Conservation (phyloP, 2,113 vertebrate genomes). For the Anhinga anhinga region DNA sequence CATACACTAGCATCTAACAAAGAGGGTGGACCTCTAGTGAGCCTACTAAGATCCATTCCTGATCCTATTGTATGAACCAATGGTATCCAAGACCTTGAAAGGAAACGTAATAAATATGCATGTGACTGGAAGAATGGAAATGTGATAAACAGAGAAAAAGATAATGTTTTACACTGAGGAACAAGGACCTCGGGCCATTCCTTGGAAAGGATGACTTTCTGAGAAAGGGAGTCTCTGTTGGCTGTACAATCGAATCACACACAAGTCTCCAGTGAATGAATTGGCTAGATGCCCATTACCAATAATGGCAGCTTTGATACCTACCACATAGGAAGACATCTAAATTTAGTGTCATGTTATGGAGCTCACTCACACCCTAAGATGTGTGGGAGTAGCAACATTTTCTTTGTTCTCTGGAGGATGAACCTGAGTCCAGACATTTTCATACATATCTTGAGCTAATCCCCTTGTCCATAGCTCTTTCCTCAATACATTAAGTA, state of each 20-base stretch:
- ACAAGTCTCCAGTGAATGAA: background rate
- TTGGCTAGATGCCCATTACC: background rate
- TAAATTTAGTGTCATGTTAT: background rate
- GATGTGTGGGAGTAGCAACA: background rate
- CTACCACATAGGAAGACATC: background rate
- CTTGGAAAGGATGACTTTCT: background rate
- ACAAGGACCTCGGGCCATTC: background rate
- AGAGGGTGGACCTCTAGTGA: background rate
- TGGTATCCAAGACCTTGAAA: background rate
- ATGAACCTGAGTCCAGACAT: background rate
- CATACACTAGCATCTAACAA: background rate
- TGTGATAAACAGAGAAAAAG: background rate
- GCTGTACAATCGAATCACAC: background rate
- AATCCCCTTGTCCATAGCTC: background rate
- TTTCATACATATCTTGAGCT: background rate
- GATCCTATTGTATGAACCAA: background rate
- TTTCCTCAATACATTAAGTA: background rate
- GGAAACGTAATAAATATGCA: background rate
- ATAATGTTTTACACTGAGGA: background rate
- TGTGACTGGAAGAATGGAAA: background rate
- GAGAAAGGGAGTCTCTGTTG: background rate
- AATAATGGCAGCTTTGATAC: background rate
- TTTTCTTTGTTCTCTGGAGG: background rate
- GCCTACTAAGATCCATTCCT: background rate
- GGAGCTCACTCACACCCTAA: background rate